These are phyloP conservation scores for Eupsilia transversa DNA, from an alignment of 2,888 invertebrate genomes.

Conservation along the genomic window DNA sequence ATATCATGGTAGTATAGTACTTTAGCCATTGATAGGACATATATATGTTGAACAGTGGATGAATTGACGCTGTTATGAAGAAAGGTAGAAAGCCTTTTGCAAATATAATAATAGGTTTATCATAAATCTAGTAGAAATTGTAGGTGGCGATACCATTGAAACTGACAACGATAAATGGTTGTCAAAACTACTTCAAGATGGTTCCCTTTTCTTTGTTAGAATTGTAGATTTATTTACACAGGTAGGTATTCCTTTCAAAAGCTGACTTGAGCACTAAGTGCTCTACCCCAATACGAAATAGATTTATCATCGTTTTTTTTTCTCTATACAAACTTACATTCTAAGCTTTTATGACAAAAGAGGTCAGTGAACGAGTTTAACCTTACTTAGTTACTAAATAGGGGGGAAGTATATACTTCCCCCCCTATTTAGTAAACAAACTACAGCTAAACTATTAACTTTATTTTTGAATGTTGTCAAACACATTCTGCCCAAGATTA, in stretches of 20 bases:
- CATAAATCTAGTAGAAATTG: slow-evolving; percentile 49
- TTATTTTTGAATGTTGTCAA: neutral
- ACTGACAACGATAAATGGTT: slow-evolving; percentile 56
- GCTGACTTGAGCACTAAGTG: slow-evolving; percentile 43
- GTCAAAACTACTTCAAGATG: slow-evolving; percentile 41
- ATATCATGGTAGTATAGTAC: neutral
- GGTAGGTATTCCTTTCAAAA: slow-evolving; percentile 33
- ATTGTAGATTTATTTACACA: slow-evolving; percentile 21
- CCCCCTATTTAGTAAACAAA: neutral
- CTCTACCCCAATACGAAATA: slow-evolving; percentile 25
- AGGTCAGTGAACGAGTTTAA: slow-evolving; percentile 14
- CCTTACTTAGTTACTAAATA: too few species aligned
- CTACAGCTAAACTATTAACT: neutral
- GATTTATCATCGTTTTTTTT: slow-evolving; percentile 54
- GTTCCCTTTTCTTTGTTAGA: slow-evolving; percentile 21
- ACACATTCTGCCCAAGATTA: too few species aligned
- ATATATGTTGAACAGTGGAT: neutral
- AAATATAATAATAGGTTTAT: slow-evolving; percentile 5
- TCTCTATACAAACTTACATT: slow-evolving; percentile 10
- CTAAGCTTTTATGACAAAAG: slow-evolving; percentile 31
- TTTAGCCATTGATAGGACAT: neutral
- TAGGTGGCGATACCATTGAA: slow-evolving; percentile 21
- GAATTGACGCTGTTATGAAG: neutral
- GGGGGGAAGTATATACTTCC: too few species aligned
- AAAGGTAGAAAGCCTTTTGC: neutral